These are phyloP conservation scores for Hesperophylax magnus DNA, from an alignment of 1,140 invertebrate species.

Conservation along the genomic window DNA sequence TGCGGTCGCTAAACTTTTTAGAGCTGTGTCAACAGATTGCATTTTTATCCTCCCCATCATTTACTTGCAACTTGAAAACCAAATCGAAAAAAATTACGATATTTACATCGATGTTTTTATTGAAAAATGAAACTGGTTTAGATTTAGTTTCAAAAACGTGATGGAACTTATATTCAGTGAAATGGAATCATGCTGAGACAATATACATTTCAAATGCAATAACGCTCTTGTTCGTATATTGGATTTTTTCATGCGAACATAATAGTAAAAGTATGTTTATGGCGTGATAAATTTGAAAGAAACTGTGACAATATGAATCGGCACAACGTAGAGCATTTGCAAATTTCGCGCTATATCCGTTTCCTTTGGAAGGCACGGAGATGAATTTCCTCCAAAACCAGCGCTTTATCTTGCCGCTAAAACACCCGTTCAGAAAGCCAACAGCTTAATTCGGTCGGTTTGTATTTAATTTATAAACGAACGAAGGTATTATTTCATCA, in stretches of 20 bases:
- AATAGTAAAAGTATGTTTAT: not conserved
- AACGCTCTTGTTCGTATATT: not conserved
- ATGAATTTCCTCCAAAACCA: constrained; percentile 15
- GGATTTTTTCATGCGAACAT: not conserved
- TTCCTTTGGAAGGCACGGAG: not conserved
- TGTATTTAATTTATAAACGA: constrained; percentile 32
- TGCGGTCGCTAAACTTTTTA: no score
- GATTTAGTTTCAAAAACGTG: no score
- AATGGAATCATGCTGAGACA: no score
- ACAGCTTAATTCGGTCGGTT: constrained; percentile 30
- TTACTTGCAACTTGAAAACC: no score
- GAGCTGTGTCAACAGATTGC: no score
- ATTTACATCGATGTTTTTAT: no score
- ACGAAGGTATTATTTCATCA: constrained; percentile 19
- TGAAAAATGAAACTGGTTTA: no score
- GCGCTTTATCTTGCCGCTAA: constrained; percentile 13
- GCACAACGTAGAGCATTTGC: constrained; percentile 1
- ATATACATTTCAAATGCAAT: no score
- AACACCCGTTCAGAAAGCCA: constrained; percentile 1
- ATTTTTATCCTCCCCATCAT: no score
- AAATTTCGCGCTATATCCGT: not conserved
- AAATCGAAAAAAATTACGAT: no score
- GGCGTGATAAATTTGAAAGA: not conserved
- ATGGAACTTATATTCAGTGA: no score
- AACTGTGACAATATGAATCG: constrained; percentile 1